Evolutionary conservation across 2,888 invertebrate genomes (phyloP).

Genomic region (Boloria selene): DNA sequence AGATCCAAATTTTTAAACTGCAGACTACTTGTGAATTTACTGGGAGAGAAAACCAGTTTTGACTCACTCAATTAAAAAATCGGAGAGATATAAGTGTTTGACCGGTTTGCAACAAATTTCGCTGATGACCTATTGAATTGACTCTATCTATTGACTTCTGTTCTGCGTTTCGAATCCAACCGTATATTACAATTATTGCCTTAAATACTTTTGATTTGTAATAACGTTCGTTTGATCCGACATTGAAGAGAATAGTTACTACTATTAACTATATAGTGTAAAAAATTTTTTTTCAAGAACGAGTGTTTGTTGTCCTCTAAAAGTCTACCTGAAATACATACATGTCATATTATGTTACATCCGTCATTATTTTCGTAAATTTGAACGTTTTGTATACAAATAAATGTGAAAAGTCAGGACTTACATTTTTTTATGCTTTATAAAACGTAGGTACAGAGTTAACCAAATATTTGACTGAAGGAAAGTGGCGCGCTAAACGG

Average conservation of each 20-base stretch:
- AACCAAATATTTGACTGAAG: slow-evolving; percentile 71
- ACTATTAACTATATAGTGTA: neutral
- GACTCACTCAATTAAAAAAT: slow-evolving; percentile 30
- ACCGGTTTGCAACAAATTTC: slow-evolving; percentile 37
- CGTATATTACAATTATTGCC: slow-evolving; percentile 13
- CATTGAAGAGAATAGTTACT: neutral
- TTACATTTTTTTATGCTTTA: slow-evolving; percentile 11
- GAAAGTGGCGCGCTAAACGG: slow-evolving; percentile 78
- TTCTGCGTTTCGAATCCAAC: slow-evolving; percentile 37
- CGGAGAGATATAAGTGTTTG: slow-evolving; percentile 37
- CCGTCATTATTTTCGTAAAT: no score
- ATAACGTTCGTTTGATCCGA: slow-evolving; percentile 4
- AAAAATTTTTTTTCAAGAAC: no score
- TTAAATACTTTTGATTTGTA: slow-evolving; percentile 17
- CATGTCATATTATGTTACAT: no score
- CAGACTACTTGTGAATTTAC: no score
- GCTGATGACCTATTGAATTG: slow-evolving; percentile 37
- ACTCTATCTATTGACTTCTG: slow-evolving; percentile 42
- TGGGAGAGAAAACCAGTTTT: slow-evolving; percentile 25
- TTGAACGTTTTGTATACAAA: no score
- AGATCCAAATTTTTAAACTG: no score
- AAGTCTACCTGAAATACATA: no score
- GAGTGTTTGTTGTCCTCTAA: no score
- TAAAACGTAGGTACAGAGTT: slow-evolving; percentile 47
- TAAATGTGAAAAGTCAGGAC: neutral